Percentiles rank a stretch among this genome's conserved stretches.
These are phyloP conservation scores for Darevskia mixta DNA, from an alignment of 2,797 vertebrate genomes.

Conservation along the genomic window DNA sequence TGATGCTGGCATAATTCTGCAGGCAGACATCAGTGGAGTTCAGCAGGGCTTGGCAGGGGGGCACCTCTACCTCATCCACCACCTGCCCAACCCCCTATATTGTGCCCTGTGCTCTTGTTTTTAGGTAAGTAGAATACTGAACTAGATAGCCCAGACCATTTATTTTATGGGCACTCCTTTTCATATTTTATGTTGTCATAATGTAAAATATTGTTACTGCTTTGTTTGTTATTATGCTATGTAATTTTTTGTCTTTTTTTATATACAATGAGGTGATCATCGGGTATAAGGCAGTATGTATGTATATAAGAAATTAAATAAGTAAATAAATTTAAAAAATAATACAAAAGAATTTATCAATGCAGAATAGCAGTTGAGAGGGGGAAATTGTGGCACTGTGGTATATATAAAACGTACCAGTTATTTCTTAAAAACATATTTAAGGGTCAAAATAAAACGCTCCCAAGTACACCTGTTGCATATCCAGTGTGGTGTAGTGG, in stretches of 20 bases:
- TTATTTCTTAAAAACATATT: not conserved
- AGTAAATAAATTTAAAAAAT: not conserved
- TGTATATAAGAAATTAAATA: not conserved
- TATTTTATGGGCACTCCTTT: not conserved
- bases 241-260: no score
- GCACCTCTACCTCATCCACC: no score
- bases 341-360: not conserved
- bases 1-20: no score
- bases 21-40: no score
- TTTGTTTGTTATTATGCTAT: no score
- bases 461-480: not conserved
- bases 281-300: not conserved
- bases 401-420: not conserved
- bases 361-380: not conserved
- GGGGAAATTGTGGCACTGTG: not conserved
- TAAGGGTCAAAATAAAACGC: not conserved
- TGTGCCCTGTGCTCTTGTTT: not conserved
- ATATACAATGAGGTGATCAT: not conserved
- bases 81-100: not conserved
- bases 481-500: not conserved
- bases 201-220: not conserved
- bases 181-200: not conserved
- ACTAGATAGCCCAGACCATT: not conserved
- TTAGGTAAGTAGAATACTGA: not conserved
- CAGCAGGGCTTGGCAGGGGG: no score